Evolutionary conservation across 2,113 vertebrate genomes (phyloP), one percentile per base, ranked within the genome.

Genomic region (Falcunculus frontatus): DNA sequence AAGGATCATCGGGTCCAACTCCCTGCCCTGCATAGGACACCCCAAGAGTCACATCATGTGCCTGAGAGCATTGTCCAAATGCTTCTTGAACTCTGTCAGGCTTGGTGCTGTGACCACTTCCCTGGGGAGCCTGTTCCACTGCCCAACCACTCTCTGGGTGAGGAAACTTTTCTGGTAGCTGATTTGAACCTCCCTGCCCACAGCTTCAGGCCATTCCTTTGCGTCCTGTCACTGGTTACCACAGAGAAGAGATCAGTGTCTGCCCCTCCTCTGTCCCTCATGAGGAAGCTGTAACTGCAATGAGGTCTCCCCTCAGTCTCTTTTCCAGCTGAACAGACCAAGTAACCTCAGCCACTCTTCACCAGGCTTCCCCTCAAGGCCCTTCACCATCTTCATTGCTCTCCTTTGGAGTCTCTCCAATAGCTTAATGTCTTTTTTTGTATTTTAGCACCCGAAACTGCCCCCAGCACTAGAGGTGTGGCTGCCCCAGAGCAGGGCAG

Each of bases 291-390:
- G 11, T 15, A 32, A 32, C 14, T 15, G 14, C 53, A 37, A 1
- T 60, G 22, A 68, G 18, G 10, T 52, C 15, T 60, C 18, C 6
- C 17, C 26, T 86, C 53, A 60, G 17, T 29, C 62, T 32, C 50
- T 41, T 47, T 13, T 44, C 27, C 33, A 68, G 37, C 13, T 68
- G 8, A 68, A 50, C 21, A 76, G 16, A 65, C 20, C 5, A 32
- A 59, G 17, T 22, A 37, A 27, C 32, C 9, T 32, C 44, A 67
- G 37, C 5, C 4, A 4, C 21, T 27, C 37, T 11, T 59, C 37
- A 35, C 1, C 7, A 0, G 1, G 17, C 21, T 50, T 67, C 44
- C 13, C 8, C 35, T 42, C 62, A 4, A 17, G 6, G 3, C 21
- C 32, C 32, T 60, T 77, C 37, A 27, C 37, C 37, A 68, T 18